A percentile compares a stretch with the other conserved stretches of the same genome.
Evolutionary conservation across 2,113 vertebrate species (phyloP).

Genomic region (Scalopus aquaticus): DNA sequence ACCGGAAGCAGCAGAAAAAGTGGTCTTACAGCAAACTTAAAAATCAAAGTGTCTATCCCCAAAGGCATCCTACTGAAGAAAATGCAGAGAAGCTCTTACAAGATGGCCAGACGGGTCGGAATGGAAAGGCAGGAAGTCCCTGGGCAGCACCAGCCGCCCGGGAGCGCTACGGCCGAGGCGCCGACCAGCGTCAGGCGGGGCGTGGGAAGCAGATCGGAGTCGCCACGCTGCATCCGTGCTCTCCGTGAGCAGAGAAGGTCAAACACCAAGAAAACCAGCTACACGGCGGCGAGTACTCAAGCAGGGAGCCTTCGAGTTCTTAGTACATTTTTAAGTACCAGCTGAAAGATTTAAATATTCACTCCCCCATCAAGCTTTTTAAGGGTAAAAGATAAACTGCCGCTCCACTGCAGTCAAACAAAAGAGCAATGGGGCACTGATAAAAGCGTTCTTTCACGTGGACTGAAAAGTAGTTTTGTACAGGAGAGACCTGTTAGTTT

Average conservation of each 20-base stretch:
- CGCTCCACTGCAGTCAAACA: background rate
- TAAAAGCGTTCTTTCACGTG: background rate
- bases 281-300: no score
- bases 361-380: background rate
- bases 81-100: background rate
- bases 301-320: background rate
- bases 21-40: background rate
- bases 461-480: background rate
- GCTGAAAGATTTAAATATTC: background rate
- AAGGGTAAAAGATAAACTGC: background rate
- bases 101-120: background rate
- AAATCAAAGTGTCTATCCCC: background rate
- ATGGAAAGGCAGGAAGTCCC: background rate
- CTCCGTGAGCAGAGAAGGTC: no score
- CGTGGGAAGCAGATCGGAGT: no score
- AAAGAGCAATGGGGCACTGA: background rate
- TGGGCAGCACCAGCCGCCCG: background rate
- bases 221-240: no score
- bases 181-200: no score
- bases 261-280: background rate
- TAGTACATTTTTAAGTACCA: background rate
- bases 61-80: background rate
- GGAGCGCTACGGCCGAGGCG: no score
- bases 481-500: background rate
- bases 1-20: background rate